phyloP scores from a whole-genome alignment of 2,113 vertebrate genomes.

The Labrus mixtus region DNA sequence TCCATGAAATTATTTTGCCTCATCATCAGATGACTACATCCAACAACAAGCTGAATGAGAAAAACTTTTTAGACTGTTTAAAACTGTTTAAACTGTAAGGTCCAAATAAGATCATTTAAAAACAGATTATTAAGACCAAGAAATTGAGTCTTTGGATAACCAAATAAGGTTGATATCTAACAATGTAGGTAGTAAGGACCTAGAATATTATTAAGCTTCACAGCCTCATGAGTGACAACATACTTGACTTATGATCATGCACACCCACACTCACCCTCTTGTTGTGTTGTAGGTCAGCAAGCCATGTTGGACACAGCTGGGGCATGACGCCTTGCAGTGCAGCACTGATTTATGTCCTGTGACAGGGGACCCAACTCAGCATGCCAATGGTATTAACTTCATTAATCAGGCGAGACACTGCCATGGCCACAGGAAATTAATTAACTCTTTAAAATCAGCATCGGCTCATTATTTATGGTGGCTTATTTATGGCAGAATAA shows the following conservation, averaged over 20 bases:
- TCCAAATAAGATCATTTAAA: neutral
- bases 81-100: too few species aligned
- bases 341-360: conserved; percentile 76
- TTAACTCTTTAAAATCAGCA: conserved; percentile 78
- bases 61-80: too few species aligned
- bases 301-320: conserved; percentile 73
- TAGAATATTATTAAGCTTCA: too few species aligned
- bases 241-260: conserved; percentile 50
- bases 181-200: neutral
- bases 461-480: conserved; percentile 63
- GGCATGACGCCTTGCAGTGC: conserved; percentile 52
- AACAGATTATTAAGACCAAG: neutral
- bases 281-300: conserved; percentile 59
- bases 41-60: too few species aligned
- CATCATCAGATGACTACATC: neutral
- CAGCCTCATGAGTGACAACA: conserved; percentile 13
- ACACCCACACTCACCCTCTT: conserved; percentile 34
- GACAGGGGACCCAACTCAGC: conserved; percentile 66
- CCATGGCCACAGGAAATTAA: conserved; percentile 78
- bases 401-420: conserved; percentile 79
- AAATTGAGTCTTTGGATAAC: neutral
- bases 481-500: conserved; percentile 44
- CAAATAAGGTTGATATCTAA: neutral
- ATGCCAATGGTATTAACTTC: conserved; percentile 65
- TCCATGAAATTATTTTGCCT: neutral